phyloP scores from a whole-genome alignment of 2,113 vertebrate genomes.

The Argyrosomus japonicus region DNA sequence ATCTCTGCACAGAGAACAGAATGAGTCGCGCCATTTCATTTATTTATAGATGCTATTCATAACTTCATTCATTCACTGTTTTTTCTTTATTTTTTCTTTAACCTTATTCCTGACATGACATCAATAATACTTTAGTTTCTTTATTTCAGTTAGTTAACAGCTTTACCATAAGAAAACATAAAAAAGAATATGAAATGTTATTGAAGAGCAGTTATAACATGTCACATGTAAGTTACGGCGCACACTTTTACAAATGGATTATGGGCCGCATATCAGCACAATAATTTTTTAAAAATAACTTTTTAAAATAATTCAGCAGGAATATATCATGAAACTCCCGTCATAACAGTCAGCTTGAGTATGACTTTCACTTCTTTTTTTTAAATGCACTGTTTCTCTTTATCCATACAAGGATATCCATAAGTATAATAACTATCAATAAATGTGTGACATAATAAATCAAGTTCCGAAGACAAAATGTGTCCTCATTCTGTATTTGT shows the following conservation, averaged over 20 bases:
- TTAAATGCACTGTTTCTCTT: constrained; percentile 3
- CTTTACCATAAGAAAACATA: neutral
- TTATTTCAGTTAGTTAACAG: neutral
- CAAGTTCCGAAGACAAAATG: neutral
- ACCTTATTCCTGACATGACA: too few species aligned
- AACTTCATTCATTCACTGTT: neutral
- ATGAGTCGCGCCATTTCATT: neutral
- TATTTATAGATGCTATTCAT: neutral
- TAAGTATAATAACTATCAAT: neutral
- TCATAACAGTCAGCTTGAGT: neutral
- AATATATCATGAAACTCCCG: neutral
- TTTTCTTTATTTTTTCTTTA: too few species aligned
- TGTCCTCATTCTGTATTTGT: neutral
- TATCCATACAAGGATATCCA: neutral
- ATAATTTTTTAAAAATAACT: too few species aligned
- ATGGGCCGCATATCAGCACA: rapidly evolving
- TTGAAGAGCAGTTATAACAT: neutral
- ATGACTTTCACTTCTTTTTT: neutral
- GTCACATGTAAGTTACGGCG: neutral
- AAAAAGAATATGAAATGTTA: neutral
- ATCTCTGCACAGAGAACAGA: neutral
- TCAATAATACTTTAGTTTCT: too few species aligned
- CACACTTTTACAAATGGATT: neutral
- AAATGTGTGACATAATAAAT: constrained; percentile 16
- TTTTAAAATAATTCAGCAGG: neutral